phyloP scores from a whole-genome alignment of 2,797 vertebrate species.

The Carduelis carduelis region DNA sequence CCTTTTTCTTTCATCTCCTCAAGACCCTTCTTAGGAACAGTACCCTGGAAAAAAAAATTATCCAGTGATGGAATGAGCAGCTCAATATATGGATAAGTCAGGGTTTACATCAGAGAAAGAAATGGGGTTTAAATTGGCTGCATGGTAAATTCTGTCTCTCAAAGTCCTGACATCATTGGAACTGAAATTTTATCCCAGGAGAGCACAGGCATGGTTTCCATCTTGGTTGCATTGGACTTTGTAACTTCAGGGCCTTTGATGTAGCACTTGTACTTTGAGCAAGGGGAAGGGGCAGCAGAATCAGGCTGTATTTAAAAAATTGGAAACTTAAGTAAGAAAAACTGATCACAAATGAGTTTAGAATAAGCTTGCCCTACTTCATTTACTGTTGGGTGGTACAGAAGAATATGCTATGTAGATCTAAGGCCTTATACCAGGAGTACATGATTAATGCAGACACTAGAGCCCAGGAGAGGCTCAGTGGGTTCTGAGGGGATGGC shows the following conservation, averaged over 20 bases:
- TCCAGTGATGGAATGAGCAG: not conserved
- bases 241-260: not conserved
- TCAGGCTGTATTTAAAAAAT: not conserved
- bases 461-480: not conserved
- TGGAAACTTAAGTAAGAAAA: not conserved
- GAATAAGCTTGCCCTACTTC: not conserved
- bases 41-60: not conserved
- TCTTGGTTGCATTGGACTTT: not conserved
- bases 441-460: not conserved
- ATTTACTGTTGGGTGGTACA: not conserved
- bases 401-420: not conserved
- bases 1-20: slow-evolving; percentile 4
- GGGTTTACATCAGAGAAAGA: not conserved
- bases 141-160: not conserved
- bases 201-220: not conserved
- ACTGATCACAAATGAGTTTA: not conserved
- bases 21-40: not conserved
- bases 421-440: not conserved
- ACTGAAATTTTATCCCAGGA: not conserved
- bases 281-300: not conserved
- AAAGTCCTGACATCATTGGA: not conserved
- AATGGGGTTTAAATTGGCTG: not conserved
- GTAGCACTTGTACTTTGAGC: not conserved
- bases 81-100: not conserved
- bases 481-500: fast-evolving